Conservation (phyloP, 2,888 invertebrate species). For the Lamellibrachia columna region DNA sequence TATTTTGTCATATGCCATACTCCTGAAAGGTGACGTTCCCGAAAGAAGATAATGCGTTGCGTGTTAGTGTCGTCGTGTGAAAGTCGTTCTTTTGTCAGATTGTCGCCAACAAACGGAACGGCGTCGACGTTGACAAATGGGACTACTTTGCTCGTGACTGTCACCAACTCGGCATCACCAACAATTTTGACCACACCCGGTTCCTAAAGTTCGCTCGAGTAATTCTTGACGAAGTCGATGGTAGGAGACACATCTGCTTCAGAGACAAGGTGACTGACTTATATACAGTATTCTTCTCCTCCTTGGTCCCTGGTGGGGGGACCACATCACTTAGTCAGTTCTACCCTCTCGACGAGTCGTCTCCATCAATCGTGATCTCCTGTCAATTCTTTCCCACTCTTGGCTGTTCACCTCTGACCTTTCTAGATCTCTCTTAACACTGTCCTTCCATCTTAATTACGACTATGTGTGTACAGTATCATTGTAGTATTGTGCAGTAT, state of each 20-base stretch:
- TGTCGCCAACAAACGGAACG: conserved; percentile 71
- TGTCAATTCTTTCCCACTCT: too few relatives aligned
- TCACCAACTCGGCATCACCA: conserved; percentile 66
- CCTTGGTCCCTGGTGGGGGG: too few relatives aligned
- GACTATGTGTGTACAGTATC: background rate
- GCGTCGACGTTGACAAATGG: conserved; percentile 76
- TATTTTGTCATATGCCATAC: background rate
- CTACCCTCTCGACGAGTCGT: too few relatives aligned
- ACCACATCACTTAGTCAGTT: too few relatives aligned
- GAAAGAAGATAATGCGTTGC: background rate
- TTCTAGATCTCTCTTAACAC: too few relatives aligned
- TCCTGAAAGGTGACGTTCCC: too few relatives aligned
- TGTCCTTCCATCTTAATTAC: background rate
- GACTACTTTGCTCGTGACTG: conserved; percentile 75
- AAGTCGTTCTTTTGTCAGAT: conserved; percentile 64
- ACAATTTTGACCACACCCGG: conserved; percentile 67
- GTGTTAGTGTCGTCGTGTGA: background rate
- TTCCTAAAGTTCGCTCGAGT: conserved; percentile 66
- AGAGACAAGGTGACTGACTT: conserved; percentile 37
- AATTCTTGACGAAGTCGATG: conserved; percentile 43
- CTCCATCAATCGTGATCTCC: too few relatives aligned
- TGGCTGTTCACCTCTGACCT: too few relatives aligned
- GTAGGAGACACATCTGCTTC: conserved; percentile 36
- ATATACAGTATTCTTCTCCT: too few relatives aligned
- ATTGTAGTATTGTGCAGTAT: background rate